Evolutionary conservation across 2,113 vertebrate genomes (phyloP), one percentile per base, ranked within the genome.

Genomic region (Theristicus caerulescens): DNA sequence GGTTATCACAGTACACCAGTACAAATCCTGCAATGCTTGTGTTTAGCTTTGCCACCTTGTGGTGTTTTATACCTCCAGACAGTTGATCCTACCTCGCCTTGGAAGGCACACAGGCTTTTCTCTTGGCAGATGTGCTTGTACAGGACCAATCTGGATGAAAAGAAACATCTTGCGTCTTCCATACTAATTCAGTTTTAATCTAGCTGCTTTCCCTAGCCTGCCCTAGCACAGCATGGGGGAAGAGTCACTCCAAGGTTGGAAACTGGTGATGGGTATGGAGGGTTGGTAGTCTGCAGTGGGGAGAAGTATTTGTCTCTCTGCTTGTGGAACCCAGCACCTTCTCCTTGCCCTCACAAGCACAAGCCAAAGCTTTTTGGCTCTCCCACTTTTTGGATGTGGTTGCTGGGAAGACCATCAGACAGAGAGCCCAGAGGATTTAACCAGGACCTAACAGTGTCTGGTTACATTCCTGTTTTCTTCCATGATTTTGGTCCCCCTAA

Each of bases 211-310:
- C 46, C 25, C 38, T 51, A 32, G 11, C 38, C 34, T 84, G 40
- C 40, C 73, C 22, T 25, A 38, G 17, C 13, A 11, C 26, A 7
- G 21, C 51, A n/a, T 2, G 1, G 15, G 31, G 26, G 17, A 62
- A 29, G 44, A 51, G 29, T 65, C 1, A 0, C 64, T 52, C 57
- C 32, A 17, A 27, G 47, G 12, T 3, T 62, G 47, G 36, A 46
- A 79, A 6, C 3, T 26, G 26, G 6, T 49, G 18, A 8, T 51
- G 40, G 12, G 3, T 16, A 1, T 6, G 42, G 36, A 47, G 44
- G 15, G 13, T 15, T 0, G 3, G 49, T 25, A 36, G 9, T 27
- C 14, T 71, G 38, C 2, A 1, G 3, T 52, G 59, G 10, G 7
- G 10, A 65, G 11, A 46, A 54, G 18, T 13, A 38, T 67, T 66